phyloP scores from a whole-genome alignment of 2,113 vertebrate species.

The Oceanites oceanicus region DNA sequence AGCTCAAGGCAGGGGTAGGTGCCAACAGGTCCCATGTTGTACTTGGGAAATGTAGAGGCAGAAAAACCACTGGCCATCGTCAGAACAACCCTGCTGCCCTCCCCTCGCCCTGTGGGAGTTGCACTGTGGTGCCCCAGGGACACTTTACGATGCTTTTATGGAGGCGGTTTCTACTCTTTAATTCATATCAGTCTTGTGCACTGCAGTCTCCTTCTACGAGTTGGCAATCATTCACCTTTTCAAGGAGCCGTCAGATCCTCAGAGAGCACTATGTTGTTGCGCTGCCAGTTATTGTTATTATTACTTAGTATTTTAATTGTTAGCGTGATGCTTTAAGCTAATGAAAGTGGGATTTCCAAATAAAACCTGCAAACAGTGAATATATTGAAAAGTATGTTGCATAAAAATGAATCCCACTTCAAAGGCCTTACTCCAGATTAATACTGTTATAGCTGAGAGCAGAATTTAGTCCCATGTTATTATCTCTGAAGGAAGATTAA shows the following conservation, averaged over 20 bases:
- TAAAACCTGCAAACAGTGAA: not conserved
- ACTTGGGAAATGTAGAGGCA: not conserved
- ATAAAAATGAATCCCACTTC: conserved; percentile 44
- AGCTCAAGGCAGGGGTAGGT: not conserved
- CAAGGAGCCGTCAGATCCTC: not conserved
- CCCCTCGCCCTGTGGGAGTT: accelerated
- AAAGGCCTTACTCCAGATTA: conserved; percentile 44
- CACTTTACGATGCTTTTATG: not conserved
- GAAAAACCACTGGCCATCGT: not conserved
- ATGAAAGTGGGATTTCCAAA: conserved; percentile 42
- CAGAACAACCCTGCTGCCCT: not conserved
- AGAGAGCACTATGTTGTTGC: not conserved
- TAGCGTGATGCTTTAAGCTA: not conserved
- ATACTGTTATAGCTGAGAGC: conserved; percentile 9
- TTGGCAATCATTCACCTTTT: not conserved
- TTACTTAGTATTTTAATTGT: conserved; percentile 10
- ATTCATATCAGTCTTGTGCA: not conserved
- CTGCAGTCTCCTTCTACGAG: not conserved
- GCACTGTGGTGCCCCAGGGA: not conserved
- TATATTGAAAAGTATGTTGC: not conserved
- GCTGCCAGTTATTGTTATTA: not conserved
- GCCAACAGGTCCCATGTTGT: not conserved
- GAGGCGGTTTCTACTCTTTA: not conserved
- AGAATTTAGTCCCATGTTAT: conserved; percentile 35
- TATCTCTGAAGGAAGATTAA: conserved; percentile 51